Evolutionary conservation across 2,113 vertebrate genomes (phyloP).

Genomic region (Mionectes macconnelli): DNA sequence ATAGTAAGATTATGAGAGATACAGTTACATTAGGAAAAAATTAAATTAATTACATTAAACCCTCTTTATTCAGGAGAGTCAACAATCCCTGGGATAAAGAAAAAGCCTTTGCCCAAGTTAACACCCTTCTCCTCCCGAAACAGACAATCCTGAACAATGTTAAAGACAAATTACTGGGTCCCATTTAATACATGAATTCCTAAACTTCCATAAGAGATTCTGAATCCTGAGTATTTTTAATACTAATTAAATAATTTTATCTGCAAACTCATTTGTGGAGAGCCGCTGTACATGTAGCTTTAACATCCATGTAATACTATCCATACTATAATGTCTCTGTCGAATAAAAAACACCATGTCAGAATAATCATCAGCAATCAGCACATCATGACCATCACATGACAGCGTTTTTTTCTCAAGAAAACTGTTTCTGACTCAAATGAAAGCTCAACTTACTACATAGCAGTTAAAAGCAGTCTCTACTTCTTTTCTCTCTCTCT

Average conservation of each 20-base stretch:
- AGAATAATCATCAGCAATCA: neutral
- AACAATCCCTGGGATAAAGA: neutral
- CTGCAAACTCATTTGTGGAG: neutral
- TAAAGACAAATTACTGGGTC: neutral
- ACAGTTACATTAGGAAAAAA: neutral
- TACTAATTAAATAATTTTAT: neutral
- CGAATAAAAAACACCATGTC: neutral
- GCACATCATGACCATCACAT: neutral
- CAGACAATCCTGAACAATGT: neutral
- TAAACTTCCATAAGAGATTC: neutral
- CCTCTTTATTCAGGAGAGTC: neutral
- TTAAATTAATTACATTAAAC: neutral
- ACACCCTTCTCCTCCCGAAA: neutral
- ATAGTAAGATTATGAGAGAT: neutral
- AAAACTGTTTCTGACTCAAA: neutral
- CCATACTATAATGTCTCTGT: neutral
- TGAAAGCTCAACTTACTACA: neutral
- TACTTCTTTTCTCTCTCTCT: neutral
- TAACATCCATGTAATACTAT: neutral
- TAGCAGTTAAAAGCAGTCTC: neutral
- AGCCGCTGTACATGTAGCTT: neutral
- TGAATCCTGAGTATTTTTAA: neutral
- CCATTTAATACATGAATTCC: neutral
- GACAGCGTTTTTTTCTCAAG: neutral
- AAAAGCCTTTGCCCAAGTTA: neutral